Conservation (phyloP, 2,113 vertebrate genomes). For the Corythaixoides concolor region DNA sequence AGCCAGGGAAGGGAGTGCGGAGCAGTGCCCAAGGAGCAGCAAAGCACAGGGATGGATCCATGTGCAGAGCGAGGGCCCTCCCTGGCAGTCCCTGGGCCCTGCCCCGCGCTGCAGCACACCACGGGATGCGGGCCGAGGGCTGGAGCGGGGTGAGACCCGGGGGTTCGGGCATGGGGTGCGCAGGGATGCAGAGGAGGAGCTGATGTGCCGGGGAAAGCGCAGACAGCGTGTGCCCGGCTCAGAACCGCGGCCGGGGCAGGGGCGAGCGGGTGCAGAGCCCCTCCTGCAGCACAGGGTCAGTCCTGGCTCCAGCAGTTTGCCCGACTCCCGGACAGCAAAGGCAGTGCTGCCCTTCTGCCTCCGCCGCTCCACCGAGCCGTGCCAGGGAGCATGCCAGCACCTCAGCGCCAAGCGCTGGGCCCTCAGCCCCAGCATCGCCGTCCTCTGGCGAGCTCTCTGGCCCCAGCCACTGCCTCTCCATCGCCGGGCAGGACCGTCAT, state of each 20-base stretch:
- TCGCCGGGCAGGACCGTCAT: background rate
- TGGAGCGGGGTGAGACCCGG: background rate
- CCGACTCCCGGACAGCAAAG: background rate
- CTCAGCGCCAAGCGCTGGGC: background rate
- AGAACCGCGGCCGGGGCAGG: background rate
- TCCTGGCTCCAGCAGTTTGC: background rate
- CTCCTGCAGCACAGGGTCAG: background rate
- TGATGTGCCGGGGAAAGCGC: background rate
- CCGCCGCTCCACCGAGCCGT: background rate
- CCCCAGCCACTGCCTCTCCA: background rate
- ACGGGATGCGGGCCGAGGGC: background rate
- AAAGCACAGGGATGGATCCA: background rate
- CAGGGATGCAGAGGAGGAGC: background rate
- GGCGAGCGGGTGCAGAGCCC: background rate
- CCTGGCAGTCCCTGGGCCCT: background rate
- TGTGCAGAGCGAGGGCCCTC: background rate
- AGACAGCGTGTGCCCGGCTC: fast-evolving
- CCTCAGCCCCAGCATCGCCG: background rate
- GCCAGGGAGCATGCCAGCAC: background rate
- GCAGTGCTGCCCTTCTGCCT: background rate
- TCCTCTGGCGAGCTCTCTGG: background rate
- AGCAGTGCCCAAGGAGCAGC: background rate
- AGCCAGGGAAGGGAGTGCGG: background rate
- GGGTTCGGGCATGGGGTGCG: too few relatives aligned
- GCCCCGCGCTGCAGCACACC: background rate